A percentile compares a stretch with the other conserved stretches of the same genome.
phyloP scores from a whole-genome alignment of 2,888 invertebrate species.

The Drosophila ustulata region DNA sequence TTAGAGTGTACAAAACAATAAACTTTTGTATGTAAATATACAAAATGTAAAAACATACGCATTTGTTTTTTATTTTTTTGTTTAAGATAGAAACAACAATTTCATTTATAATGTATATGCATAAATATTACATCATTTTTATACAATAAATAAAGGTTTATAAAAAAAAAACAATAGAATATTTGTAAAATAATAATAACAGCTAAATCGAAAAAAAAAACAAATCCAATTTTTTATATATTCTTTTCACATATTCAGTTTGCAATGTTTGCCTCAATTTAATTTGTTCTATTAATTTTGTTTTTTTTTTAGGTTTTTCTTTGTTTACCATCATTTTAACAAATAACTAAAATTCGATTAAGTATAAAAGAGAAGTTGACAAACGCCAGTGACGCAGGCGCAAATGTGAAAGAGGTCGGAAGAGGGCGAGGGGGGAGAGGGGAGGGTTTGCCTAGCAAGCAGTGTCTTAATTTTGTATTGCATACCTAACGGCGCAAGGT shows the following conservation, averaged over 20 bases:
- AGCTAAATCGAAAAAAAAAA: constrained; percentile 29
- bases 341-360: constrained; percentile 74
- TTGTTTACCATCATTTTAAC: constrained; percentile 34
- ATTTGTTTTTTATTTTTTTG: constrained; percentile 23
- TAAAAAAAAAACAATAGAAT: constrained; percentile 26
- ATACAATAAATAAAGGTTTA: constrained; percentile 66
- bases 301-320: constrained; percentile 13
- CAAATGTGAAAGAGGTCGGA: constrained; percentile 42
- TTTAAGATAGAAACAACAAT: constrained; percentile 70
- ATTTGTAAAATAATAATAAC: neutral
- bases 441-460: constrained; percentile 13
- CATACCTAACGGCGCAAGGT: constrained; percentile 50
- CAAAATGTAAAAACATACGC: constrained; percentile 55
- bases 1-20: constrained; percentile 74
- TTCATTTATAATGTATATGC: constrained; percentile 60
- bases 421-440: neutral
- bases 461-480: constrained; percentile 25
- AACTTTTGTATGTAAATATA: constrained; percentile 49
- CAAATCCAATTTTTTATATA: constrained; percentile 41
- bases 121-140: constrained; percentile 61
- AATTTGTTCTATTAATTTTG: constrained; percentile 1
- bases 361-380: constrained; percentile 56
- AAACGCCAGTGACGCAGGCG: constrained; percentile 54
- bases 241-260: constrained; percentile 32
- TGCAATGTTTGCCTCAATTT: constrained; percentile 21